phyloP scores from a whole-genome alignment of 2,113 vertebrate species.

The Ptyas mucosa region DNA sequence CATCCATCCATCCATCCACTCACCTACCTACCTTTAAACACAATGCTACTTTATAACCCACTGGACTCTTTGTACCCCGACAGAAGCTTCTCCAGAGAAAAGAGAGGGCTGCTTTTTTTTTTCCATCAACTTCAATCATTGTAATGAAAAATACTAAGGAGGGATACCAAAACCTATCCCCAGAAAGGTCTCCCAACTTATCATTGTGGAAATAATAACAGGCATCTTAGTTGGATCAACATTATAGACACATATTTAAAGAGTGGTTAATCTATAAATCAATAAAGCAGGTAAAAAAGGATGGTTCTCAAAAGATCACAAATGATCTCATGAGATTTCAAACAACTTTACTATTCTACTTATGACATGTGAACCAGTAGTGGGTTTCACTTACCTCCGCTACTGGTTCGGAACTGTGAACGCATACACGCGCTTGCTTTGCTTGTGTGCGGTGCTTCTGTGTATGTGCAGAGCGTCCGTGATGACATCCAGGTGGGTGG shows the following conservation, averaged over 20 bases:
- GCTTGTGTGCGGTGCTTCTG: too few relatives aligned
- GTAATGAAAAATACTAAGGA: neutral
- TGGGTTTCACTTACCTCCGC: too few relatives aligned
- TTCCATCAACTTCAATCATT: neutral
- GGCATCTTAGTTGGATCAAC: neutral
- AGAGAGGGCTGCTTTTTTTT: neutral
- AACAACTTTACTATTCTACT: neutral
- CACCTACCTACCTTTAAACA: neutral
- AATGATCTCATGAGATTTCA: neutral
- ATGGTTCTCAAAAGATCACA: neutral
- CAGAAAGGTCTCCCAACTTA: neutral
- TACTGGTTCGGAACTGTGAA: too few relatives aligned
- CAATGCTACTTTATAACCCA: neutral
- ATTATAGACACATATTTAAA: neutral
- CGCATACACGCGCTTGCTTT: too few relatives aligned
- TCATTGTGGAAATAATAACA: neutral
- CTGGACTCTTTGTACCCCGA: neutral
- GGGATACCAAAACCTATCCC: neutral
- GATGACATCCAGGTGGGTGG: too few relatives aligned
- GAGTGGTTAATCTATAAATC: neutral
- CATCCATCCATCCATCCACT: neutral
- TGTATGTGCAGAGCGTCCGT: too few relatives aligned
- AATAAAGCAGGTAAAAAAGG: neutral
- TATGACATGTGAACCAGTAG: neutral
- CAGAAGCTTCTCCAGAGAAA: neutral